phyloP scores from a whole-genome alignment of 2,113 vertebrate genomes.

The Phylloscopus trochiloides region DNA sequence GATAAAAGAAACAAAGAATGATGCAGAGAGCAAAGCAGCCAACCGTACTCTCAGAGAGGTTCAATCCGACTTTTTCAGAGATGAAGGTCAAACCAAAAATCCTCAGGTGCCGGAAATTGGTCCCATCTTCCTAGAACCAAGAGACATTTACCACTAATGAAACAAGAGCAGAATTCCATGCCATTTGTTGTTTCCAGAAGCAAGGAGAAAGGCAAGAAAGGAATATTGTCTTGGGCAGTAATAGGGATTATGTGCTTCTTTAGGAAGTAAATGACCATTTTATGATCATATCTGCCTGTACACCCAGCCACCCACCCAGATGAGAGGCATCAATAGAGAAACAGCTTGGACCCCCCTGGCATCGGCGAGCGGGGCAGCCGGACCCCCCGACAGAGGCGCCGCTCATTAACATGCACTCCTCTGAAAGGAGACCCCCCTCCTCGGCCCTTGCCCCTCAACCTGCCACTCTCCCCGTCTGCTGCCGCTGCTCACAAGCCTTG shows the following conservation, averaged over 20 bases:
- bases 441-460: slow-evolving; percentile 61
- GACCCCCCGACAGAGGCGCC: neutral
- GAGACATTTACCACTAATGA: neutral
- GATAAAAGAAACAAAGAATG: slow-evolving; percentile 57
- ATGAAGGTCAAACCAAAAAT: slow-evolving; percentile 57
- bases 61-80: slow-evolving; percentile 31
- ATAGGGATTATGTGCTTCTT: neutral
- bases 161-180: neutral
- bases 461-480: slow-evolving; percentile 31
- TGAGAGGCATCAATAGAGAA: neutral
- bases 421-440: slow-evolving; percentile 59
- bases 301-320: slow-evolving; percentile 40
- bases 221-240: slow-evolving; percentile 29
- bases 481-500: slow-evolving; percentile 30
- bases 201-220: slow-evolving; percentile 11
- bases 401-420: slow-evolving; percentile 38
- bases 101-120: slow-evolving; percentile 52
- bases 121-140: neutral
- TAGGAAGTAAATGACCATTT: neutral
- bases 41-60: slow-evolving; percentile 32
- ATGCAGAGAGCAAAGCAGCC: slow-evolving; percentile 48
- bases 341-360: neutral
- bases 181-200: neutral
- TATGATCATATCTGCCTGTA: slow-evolving; percentile 19
- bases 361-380: neutral